Percentiles rank a stretch among this genome's conserved stretches.
These are phyloP conservation scores for Nibea coibor DNA, from an alignment of 2,113 vertebrate species.

Conservation along the genomic window DNA sequence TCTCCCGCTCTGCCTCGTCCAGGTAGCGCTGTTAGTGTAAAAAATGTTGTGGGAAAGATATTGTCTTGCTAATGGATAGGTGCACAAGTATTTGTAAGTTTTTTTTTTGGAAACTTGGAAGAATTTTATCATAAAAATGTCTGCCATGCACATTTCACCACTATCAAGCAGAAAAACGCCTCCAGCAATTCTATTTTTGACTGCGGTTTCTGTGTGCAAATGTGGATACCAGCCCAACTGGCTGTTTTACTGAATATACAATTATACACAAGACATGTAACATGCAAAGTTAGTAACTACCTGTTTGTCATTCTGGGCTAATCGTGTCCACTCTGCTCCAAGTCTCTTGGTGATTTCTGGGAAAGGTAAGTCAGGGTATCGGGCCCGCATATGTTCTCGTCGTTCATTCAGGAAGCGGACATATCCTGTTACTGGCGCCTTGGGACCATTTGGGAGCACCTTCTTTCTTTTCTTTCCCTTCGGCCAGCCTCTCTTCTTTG, in stretches of 20 bases:
- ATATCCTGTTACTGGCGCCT: constrained; percentile 95
- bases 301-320: constrained; percentile 93
- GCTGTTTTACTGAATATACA: neutral
- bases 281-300: constrained; percentile 57
- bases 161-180: neutral
- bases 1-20: constrained; percentile 95
- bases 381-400: constrained; percentile 92
- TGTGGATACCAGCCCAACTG: neutral
- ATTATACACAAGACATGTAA: neutral
- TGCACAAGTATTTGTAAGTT: neutral
- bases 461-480: constrained; percentile 99
- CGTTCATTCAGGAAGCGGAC: constrained; percentile 96
- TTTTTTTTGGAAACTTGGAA: neutral
- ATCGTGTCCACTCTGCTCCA: constrained; percentile 95
- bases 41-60: neutral
- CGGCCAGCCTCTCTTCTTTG: constrained; percentile 97
- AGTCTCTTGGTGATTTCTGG: constrained; percentile 98
- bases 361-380: constrained; percentile 94
- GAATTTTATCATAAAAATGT: neutral
- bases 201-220: neutral
- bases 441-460: constrained; percentile 96
- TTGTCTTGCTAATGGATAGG: neutral
- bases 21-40: constrained; percentile 87
- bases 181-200: neutral
- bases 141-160: neutral